Base-by-base conservation (phyloP, 2,113 vertebrate genomes). In the Gasterosteus aculeatus region DNA sequence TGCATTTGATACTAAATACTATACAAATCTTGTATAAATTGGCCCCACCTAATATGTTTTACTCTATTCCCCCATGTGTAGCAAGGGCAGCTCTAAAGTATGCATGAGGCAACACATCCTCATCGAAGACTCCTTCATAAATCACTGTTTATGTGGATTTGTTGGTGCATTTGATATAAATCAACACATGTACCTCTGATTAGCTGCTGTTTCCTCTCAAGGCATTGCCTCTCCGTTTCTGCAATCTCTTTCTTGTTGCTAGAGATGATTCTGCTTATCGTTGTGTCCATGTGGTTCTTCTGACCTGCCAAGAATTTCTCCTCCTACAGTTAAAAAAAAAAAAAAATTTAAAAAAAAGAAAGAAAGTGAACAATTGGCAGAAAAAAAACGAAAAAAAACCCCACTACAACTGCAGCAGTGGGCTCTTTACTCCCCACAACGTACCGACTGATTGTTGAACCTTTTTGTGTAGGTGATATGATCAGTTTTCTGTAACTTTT, bases 231-330 rank as follows among this genome's bases (percentile, higher is more conserved):
- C 87, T 99, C 98, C 56, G 89, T 97, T 78, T 95, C 95, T 0
- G 95, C 96, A 78, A 98, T 98, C 88, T 98, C 97, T 22, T 69
- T 92, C 80, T 96, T 95, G 92, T 99, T 97, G 81, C 95, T 93
- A 0, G 87, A 0, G 0, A 93, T 96, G 81, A 99, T 97, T 38
- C 74, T 94, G 78, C 90, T 94, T 91, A 99, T 93, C 3, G 95
- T 95, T 7, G 83, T 62, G 78, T 98, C 96, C 85, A 99, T 87
- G 65, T 95, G 75, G 26, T 92, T 90, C 84, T 93, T 96, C 94
- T 99, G 98, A 70, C 86, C 93, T 16, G 89, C 82, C 42, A 96
- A 26, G 67, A 98, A 99, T 26, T 92, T 92, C 42, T 94, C 94
- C 51, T 98, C 98, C 98, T 99, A 73, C 3, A 82, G 41, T 65